These are phyloP conservation scores for Leucoma salicis DNA, from an alignment of 2,888 invertebrate genomes.

Conservation along the genomic window DNA sequence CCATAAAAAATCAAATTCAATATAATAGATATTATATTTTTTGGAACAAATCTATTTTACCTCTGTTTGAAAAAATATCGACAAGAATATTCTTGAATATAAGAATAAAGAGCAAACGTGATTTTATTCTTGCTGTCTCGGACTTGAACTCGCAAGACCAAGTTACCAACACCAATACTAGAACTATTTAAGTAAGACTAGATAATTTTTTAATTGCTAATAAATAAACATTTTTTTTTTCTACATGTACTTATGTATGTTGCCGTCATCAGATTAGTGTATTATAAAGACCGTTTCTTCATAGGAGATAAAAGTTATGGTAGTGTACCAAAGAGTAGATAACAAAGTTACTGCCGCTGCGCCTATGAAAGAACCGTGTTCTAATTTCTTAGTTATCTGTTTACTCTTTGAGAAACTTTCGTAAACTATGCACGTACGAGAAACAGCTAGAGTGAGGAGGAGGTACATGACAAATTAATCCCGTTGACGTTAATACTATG, in stretches of 20 bases:
- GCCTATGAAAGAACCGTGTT: conserved; percentile 30
- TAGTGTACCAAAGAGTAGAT: not conserved
- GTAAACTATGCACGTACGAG: conserved; percentile 39
- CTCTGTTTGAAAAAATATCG: too few species aligned
- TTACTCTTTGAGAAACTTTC: conserved; percentile 33
- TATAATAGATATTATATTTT: too few species aligned
- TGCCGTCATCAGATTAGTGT: conserved; percentile 18
- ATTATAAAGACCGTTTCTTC: conserved; percentile 17
- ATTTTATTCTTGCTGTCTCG: too few species aligned
- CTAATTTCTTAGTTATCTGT: conserved; percentile 56
- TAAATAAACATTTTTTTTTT: too few species aligned
- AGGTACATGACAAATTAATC: not conserved
- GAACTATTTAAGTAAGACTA: too few species aligned
- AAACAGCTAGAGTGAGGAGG: not conserved
- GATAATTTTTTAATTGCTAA: too few species aligned
- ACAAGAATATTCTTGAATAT: too few species aligned
- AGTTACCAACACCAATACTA: too few species aligned
- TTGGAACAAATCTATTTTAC: too few species aligned
- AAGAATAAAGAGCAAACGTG: too few species aligned
- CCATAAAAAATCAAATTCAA: too few species aligned
- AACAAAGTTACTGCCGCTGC: conserved; percentile 26
- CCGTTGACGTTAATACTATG: not conserved
- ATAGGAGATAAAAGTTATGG: conserved; percentile 24
- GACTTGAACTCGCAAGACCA: too few species aligned
- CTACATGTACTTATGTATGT: conserved; percentile 11